Evolutionary conservation across 2,888 invertebrate species (phyloP), one percentile per base, ranked within the genome.

Genomic region (Eristalinus sepulchralis): DNA sequence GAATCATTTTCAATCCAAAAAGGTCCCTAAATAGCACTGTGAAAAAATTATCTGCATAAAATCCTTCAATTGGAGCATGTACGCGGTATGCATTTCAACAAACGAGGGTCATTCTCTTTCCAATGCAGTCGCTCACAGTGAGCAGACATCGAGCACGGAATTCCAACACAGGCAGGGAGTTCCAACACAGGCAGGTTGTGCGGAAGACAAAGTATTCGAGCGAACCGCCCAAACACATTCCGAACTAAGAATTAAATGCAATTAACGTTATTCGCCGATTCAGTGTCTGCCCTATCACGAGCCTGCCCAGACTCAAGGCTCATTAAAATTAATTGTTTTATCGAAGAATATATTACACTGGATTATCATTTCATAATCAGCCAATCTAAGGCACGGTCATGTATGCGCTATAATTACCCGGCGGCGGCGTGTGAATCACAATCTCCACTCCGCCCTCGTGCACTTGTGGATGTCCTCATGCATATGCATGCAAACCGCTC

Each of bases 301-400:
- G 72, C 53, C 72, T 55, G 10, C 55, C 60, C 71, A 2, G 27
- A 72, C 77, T 82, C 57, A 77, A 70, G 78, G 81, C 73, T 78
- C 82, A 85, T 85, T 85, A 73, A 79, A 86, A 79, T 79, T 66
- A 83, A 79, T 78, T 79, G 83, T 75, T 83, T 75, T 83, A 83
- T 75, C 78, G 83, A 13, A 24, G 66, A 78, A 79, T 79, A 63
- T 71, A 83, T 86, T 77, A 82, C 73, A 83, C 73, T 63, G 83
- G 86, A 86, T 82, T 83, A 83, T 86, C 75, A 83, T 83, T 86
- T 75, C 36, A 83, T 86, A 83, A 79, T 86, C 86, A 75, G 79
- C 71, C 73, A 83, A 86, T 86, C 86, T 83, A 79, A 83, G 81
- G 72, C 77, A 81, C 64, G 64, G 73, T 47, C 53, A 59, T 85